These are phyloP conservation scores for Sakesphorus luctuosus DNA, from an alignment of 2,113 vertebrate genomes.

Conservation along the genomic window DNA sequence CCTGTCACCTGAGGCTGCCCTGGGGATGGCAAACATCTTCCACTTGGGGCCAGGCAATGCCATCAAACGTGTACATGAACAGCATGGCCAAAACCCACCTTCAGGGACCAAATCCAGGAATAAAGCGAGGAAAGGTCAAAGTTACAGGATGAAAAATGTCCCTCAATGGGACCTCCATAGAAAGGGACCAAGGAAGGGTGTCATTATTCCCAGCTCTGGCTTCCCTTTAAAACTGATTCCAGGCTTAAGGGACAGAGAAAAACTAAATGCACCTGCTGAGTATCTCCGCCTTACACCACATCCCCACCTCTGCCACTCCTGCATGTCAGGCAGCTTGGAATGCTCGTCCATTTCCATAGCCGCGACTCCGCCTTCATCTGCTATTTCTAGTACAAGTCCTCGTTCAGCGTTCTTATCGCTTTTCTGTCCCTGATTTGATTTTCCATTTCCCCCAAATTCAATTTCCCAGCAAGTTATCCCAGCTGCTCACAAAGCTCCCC, in stretches of 20 bases:
- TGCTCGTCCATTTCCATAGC: neutral
- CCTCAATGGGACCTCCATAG: neutral
- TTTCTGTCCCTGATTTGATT: neutral
- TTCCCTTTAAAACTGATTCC: neutral
- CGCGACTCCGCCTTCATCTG: neutral
- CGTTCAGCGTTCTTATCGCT: slow-evolving; percentile 27
- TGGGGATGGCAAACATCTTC: neutral
- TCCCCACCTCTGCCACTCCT: neutral
- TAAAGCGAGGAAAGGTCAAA: rapidly evolving
- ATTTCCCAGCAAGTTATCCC: neutral
- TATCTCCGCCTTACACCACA: neutral
- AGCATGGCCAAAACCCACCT: neutral
- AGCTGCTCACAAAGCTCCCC: neutral
- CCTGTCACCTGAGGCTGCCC: too few relatives aligned
- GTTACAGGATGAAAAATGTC: rapidly evolving
- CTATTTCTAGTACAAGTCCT: neutral
- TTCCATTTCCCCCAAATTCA: neutral
- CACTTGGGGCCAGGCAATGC: rapidly evolving
- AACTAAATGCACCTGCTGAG: neutral
- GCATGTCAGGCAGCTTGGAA: neutral
- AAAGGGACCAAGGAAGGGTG: rapidly evolving
- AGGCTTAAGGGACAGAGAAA: neutral
- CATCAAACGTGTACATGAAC: rapidly evolving
- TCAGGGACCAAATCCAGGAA: neutral
- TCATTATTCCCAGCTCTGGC: neutral